Percentiles rank a stretch among this genome's conserved stretches.
These are phyloP conservation scores for Pogonus chalceus DNA, from an alignment of 1,140 invertebrate species.

Conservation along the genomic window DNA sequence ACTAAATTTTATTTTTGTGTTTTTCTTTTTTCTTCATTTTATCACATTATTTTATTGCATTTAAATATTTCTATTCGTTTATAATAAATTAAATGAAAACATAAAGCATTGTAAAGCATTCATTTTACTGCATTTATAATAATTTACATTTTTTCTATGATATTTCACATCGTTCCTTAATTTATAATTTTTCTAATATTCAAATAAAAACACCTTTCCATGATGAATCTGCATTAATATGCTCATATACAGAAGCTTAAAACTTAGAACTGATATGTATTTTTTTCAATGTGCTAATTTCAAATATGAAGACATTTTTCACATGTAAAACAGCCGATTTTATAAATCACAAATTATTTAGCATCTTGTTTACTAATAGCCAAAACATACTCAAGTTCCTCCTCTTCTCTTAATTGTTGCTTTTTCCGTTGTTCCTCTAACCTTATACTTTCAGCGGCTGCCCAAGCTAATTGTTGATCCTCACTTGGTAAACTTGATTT, in stretches of 20 bases:
- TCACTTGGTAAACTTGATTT: slow-evolving; percentile 26
- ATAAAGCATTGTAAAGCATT: too few relatives aligned
- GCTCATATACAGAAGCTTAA: background rate
- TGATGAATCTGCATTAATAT: background rate
- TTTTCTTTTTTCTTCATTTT: too few relatives aligned
- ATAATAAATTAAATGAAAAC: too few relatives aligned
- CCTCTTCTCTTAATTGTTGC: slow-evolving; percentile 38
- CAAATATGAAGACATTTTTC: background rate
- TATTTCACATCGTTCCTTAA: too few relatives aligned
- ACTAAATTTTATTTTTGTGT: too few relatives aligned
- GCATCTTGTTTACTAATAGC: slow-evolving; percentile 35
- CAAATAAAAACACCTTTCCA: background rate
- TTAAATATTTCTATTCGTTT: too few relatives aligned
- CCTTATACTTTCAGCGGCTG: slow-evolving; percentile 42
- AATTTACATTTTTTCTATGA: too few relatives aligned
- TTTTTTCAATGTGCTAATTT: background rate
- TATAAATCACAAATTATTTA: background rate
- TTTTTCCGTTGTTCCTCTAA: slow-evolving; percentile 38
- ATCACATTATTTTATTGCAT: too few relatives aligned
- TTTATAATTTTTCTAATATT: too few relatives aligned
- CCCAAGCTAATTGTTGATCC: slow-evolving; percentile 47
- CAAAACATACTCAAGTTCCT: slow-evolving; percentile 43
- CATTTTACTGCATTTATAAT: too few relatives aligned
- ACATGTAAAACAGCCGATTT: too few relatives aligned
- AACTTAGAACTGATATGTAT: background rate